phyloP scores from a whole-genome alignment of 2,113 vertebrate species.

The Phodopus roborovskii region DNA sequence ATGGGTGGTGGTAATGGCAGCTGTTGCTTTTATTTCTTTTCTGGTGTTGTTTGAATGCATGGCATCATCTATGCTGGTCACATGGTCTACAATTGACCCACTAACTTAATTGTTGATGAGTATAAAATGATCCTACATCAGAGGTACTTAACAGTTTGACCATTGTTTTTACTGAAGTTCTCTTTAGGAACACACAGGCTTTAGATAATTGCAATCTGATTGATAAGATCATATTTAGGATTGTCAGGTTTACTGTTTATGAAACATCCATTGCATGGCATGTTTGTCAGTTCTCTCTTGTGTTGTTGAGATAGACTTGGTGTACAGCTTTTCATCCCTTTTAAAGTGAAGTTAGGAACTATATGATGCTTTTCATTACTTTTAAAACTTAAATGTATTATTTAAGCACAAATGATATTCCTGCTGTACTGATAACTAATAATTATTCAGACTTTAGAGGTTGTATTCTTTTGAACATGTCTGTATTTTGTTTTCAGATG shows the following conservation, averaged over 20 bases:
- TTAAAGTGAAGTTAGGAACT: background rate
- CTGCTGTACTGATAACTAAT: background rate
- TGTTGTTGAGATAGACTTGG: background rate
- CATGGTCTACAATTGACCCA: background rate
- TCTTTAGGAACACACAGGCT: background rate
- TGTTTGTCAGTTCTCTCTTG: background rate
- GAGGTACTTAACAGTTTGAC: background rate
- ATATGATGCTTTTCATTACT: background rate
- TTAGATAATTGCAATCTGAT: background rate
- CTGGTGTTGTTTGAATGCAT: background rate
- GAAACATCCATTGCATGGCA: background rate
- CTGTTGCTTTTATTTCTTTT: background rate
- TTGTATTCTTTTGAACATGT: background rate
- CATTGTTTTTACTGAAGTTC: background rate
- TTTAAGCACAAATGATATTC: slow-evolving; percentile 14
- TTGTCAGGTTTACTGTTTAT: background rate
- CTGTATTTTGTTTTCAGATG: background rate
- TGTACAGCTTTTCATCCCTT: background rate
- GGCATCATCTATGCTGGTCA: background rate
- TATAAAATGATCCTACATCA: background rate
- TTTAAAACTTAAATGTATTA: background rate
- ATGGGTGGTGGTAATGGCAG: background rate
- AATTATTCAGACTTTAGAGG: slow-evolving; percentile 30
- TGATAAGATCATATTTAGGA: background rate
- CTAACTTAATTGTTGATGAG: background rate